Evolutionary conservation across 2,797 vertebrate species (phyloP), one percentile per base, ranked within the genome.

Genomic region (Channa striata): DNA sequence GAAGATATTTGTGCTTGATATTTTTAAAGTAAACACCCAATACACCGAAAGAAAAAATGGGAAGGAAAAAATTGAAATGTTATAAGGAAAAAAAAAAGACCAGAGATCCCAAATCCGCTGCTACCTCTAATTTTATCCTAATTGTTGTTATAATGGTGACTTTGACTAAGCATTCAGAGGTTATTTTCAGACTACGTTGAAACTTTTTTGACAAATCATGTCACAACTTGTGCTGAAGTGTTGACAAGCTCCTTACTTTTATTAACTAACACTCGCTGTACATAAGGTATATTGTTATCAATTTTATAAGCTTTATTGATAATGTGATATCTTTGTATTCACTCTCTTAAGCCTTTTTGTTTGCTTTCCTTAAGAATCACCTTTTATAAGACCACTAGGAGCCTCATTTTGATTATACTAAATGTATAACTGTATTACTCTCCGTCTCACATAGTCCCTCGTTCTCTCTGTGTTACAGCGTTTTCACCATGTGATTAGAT

Each of bases 51-150:
- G 82, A 68, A 85, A 82, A 78, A 82, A 74, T 53, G 57, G 70
- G 87, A 92, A 92, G 85, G 90, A 90, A 91, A 83, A 81, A 84
- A 73, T 61, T 64, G 66, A 92, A 81, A 80, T 47, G 56, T 62
- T 78, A 23, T 69, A 17, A 75, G 84, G 66, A 83, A 53, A 82
- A 68, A 54, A 37, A 37, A 62, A 60, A 74, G 64, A 79, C 91
- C 86, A 80, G 86, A 93, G 92, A 93, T 94, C 89, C 93, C 92
- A 91, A 95, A 96, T 97, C 96, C 92, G 96, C 96, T 97, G 96
- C 98, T 99, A 99, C 97, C 97, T 99, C 97, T 96, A 95, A 94
- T 96, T 92, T 94, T 92, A 92, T 89, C 87, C 75, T 90, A 88
- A 91, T 89, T 90, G 81, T 93, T 85, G 68, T 82, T 91, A 65